Base-by-base conservation (phyloP, 2,797 vertebrate genomes). In the Mormyrops attenuatus region DNA sequence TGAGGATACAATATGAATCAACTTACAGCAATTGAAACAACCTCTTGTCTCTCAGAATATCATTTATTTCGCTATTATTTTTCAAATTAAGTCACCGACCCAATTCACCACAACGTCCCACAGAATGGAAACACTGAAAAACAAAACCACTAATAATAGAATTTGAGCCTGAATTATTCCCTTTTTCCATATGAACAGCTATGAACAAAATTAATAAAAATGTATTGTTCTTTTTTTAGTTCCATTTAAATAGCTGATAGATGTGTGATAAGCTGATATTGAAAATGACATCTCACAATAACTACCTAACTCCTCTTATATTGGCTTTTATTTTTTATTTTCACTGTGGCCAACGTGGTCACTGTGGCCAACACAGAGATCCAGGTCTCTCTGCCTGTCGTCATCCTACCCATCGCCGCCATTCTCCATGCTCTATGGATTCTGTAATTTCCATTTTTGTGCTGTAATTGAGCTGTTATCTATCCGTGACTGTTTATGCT, bases 401-500 rank as follows among this genome's bases (percentile, higher is more conserved):
- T 47, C 57, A n/a, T 66, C 57, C 30, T 30, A 15, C 53, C 53
- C 53, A 5, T 7, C 17, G 52, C 30, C 15, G 3, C 17, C 86
- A 5, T 63, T 13, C 53, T 47, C 30, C 17, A 3, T 41, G 86
- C 87, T 11, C 87, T 34, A 20, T 5, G 85, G 52, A 55, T 49
- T 47, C 41, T 22, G 26, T 86, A 55, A 55, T 87, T 34, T 47
- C 57, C 15, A n/a, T 22, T 41, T 41, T 41, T 38, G 8, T n/a
- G 85, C 13, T 49, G 34, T 55, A 88, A 90, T 69, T 60, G 86
- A 87, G 88, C 57, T n/a, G 90, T 87, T 91, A 88, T 88, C 85
- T 84, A 91, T 91, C 69, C 88, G 34, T 77, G 66, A 55, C 86
- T 91, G 88, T 91, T 91, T 91, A 87, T 80, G 85, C 80, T 89